A percentile compares a stretch with the other conserved stretches of the same genome.
These are phyloP conservation scores for Lasioglossum villosulum DNA, from an alignment of 2,888 invertebrate species.

Conservation along the genomic window DNA sequence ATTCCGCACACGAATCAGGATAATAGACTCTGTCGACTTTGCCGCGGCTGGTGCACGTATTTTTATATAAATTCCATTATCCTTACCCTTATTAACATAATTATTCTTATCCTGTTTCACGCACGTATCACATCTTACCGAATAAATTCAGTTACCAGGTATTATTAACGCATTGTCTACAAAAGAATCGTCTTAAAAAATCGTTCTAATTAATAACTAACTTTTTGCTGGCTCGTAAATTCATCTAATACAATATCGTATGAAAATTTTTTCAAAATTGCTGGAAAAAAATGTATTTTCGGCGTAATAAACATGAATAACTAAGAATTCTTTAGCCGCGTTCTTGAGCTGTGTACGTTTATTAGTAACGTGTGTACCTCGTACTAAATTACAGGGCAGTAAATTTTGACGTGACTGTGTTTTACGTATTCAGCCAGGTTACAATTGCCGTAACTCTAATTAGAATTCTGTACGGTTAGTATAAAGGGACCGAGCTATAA, in stretches of 20 bases:
- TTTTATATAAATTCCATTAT: constrained; percentile 10
- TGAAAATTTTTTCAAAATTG: too few species aligned
- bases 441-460: neutral
- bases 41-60: neutral
- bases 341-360: neutral
- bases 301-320: too few species aligned
- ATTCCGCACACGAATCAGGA: neutral
- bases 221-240: too few species aligned
- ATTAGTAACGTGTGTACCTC: neutral
- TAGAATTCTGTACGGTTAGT: neutral
- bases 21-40: constrained; percentile 2
- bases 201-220: neutral
- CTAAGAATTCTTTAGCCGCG: neutral
- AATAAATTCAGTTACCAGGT: neutral
- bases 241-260: too few species aligned
- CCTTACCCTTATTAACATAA: neutral
- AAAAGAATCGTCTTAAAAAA: neutral
- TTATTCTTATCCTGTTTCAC: neutral
- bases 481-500: neutral
- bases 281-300: too few species aligned
- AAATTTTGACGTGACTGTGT: neutral
- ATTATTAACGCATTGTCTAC: neutral
- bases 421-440: neutral
- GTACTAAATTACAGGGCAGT: neutral
- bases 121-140: neutral